Base-by-base conservation (phyloP, 2,797 vertebrate species). In the Lepus oiostolus region DNA sequence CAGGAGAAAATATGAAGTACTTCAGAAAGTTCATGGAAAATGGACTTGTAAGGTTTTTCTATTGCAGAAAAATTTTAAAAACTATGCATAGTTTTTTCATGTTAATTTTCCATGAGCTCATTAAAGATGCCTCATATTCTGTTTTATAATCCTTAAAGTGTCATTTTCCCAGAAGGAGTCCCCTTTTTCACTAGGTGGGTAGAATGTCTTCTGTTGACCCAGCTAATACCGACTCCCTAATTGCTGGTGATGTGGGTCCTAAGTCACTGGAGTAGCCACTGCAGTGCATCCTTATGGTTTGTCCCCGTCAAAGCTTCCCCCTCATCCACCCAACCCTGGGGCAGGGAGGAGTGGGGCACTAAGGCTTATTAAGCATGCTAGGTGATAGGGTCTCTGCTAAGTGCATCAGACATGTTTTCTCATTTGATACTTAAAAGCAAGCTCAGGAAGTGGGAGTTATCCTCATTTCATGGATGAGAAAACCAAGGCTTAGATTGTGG, bases 371-470 rank as follows among this genome's bases (percentile, higher is more conserved):
- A 68, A 74, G 54, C 16, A 16, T 68, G 22, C 35, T 75, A n/a
- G 65, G 32, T 4, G 8, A 88, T 21, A 93, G 52, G 3, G 28
- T 85, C 35, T 95, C 50, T 85, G 80, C 52, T 74, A 89, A n/a
- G 30, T 26, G 32, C 9, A 54, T 77, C 58, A 50, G 21, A 60
- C 62, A 38, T 26, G 82, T 88, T 85, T 93, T 91, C 80, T 96
- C 75, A 79, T 42, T 63, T 60, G 75, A 71, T 14, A n/a, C 13
- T 79, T 74, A 47, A 71, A 85, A 85, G 60, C 47, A 90, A 30
- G 65, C 32, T 79, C 26, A 72, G 4, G 30, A 88, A 38, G 65
- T n/a, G 85, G 81, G 62, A 67, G 32, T 70, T 70, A 80, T 52
- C 24, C 21, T 47, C 38, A 52, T 68, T 89, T 87, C 52, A 83